These are phyloP conservation scores for Nasonia oneida DNA, from an alignment of 2,888 invertebrate species.

Conservation along the genomic window DNA sequence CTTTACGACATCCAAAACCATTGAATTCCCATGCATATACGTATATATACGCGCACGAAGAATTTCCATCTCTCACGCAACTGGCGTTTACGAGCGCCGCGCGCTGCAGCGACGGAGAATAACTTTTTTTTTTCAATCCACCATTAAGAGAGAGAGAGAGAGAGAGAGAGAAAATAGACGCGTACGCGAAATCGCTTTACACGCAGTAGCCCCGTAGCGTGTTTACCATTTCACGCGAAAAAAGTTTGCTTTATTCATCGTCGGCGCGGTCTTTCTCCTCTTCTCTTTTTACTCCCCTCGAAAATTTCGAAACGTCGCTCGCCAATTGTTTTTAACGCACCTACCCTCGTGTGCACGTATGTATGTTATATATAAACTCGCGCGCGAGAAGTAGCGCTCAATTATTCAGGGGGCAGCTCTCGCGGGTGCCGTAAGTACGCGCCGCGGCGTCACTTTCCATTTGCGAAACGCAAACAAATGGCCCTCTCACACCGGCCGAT, in stretches of 20 bases:
- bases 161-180: too few species aligned
- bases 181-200: neutral
- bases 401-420: slow-evolving; percentile 46
- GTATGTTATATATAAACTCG: neutral
- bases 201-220: neutral
- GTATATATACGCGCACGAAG: neutral
- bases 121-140: neutral
- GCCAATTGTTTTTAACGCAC: slow-evolving; percentile 12
- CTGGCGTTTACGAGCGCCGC: neutral
- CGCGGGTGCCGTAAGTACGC: slow-evolving; percentile 43
- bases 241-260: slow-evolving; percentile 3
- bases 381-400: slow-evolving; percentile 16
- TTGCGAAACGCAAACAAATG: slow-evolving; percentile 52
- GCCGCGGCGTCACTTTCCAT: slow-evolving; percentile 45
- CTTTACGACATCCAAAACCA: slow-evolving; percentile 2
- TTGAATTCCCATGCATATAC: neutral
- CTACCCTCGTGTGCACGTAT: neutral
- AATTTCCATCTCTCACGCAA: neutral
- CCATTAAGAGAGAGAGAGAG: too few species aligned
- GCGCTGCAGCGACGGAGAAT: neutral
- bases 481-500: neutral
- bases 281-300: neutral
- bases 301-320: neutral
- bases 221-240: neutral
- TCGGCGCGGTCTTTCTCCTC: neutral